Evolutionary conservation across 2,113 vertebrate species (phyloP), one percentile per base, ranked within the genome.

Genomic region (Hemibagrus wyckioides): DNA sequence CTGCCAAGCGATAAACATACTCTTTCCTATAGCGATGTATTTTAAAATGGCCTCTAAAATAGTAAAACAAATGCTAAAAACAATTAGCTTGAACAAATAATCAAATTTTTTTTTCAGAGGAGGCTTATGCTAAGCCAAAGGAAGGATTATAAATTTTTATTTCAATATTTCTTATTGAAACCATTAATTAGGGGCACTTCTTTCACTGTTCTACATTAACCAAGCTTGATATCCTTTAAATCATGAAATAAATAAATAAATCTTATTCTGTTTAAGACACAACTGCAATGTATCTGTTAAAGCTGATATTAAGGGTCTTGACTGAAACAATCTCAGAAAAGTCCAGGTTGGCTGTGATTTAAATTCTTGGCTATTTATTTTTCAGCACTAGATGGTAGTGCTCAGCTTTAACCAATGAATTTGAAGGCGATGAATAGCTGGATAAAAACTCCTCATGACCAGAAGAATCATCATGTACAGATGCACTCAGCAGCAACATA

Each of bases 341-440:
- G 67, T 10, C 33, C 21, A 23, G 63, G n/a, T 65, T 36, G 30
- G 15, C 30, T 33, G 65, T 67, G 33, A 36, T 39, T 71, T 71
- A 39, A 23, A 71, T 9, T 39, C 19, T 48, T 33, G n/a, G 0
- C 17, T 73, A 3, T 5, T 30, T n/a, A n/a, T 84, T 73, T 61
- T 25, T 56, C 28, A 57, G 2, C 85, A 73, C 79, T 86, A 86
- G 85, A 82, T 86, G 85, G 85, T 79, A 82, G 79, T 57, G 39
- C 25, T 82, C 0, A 59, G 36, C 79, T 82, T 25, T 59, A 71
- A 73, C 36, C 25, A 0, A 39, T 71, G 2, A 39, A 77, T 59
- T 33, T 14, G 2, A 73, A 9, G 84, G 59, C 3, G 69, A 73
- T 75, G 56, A 63, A 28, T 77, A 44, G 11, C 39, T 77, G 39